Evolutionary conservation across 2,113 vertebrate species (phyloP), one percentile per base, ranked within the genome.

Genomic region (Zeus faber): DNA sequence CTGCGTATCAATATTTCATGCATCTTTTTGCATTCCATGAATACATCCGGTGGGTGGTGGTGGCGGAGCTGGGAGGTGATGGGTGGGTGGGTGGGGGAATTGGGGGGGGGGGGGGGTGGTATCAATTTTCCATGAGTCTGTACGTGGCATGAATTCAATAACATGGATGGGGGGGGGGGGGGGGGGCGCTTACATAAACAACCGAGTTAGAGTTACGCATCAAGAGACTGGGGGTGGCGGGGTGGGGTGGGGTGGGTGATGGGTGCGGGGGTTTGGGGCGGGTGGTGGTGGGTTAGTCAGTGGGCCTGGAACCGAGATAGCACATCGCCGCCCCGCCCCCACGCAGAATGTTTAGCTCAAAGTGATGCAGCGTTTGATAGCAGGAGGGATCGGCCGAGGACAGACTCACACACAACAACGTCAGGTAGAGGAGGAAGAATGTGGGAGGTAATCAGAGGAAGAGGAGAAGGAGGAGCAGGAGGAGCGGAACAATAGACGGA

Each of bases 331-430:
- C 55, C 41, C 56, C 47, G 47, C 53, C 58, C n/a, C n/a, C n/a
- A n/a, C n/a, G n/a, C 14, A 22, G 41, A 43, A 45, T 48, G 20
- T 20, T 49, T 25, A 62, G 40, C 56, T 72, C 51, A 45, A 25
- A 7, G 40, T 41, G 55, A 14, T 57, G 35, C 33, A 53, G 41
- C 17, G 60, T 52, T 60, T 53, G 62, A 71, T 54, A n/a, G n/a
- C n/a, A 71, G 45, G 41, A 14, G 59, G 37, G 58, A 70, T 68
- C 58, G 72, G 39, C 31, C 55, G 64, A 74, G 65, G 73, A 77
- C 33, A 51, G 2, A 26, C 41, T 16, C 51, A 49, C 13, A 9
- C 25, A 41, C 41, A 22, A 44, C 18, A 41, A 3, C n/a, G n/a
- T n/a, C n/a, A n/a, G n/a, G n/a, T n/a, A n/a, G n/a, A n/a, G 40